These are phyloP conservation scores for Athalia circularis DNA, from an alignment of 2,888 invertebrate species.

Conservation along the genomic window DNA sequence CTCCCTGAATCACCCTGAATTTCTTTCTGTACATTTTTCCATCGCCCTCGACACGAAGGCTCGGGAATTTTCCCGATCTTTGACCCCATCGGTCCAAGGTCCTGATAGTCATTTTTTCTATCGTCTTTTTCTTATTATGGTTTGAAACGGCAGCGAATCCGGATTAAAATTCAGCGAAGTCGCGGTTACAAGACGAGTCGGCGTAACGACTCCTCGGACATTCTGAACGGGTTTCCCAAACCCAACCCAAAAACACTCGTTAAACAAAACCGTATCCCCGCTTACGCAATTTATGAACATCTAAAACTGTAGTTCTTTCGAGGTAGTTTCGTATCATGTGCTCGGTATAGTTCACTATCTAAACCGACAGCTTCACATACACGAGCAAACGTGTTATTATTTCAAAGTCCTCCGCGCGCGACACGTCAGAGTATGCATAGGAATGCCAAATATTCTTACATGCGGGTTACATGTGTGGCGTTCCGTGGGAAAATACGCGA, in stretches of 20 bases:
- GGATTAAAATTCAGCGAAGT: constrained; percentile 17
- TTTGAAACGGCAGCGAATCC: background rate
- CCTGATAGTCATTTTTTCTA: too few species aligned
- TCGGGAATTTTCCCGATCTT: background rate
- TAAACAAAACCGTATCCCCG: background rate
- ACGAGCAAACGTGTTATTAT: too few species aligned
- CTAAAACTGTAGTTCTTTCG: constrained; percentile 26
- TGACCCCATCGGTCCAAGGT: too few species aligned
- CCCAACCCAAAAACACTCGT: constrained; percentile 27
- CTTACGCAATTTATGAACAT: constrained; percentile 35
- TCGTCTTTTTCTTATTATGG: background rate
- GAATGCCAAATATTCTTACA: constrained; percentile 40
- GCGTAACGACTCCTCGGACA: constrained; percentile 2
- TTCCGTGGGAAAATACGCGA: too few species aligned
- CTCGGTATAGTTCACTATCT: constrained; percentile 19
- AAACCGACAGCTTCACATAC: background rate
- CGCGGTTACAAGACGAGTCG: background rate
- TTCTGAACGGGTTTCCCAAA: constrained; percentile 40
- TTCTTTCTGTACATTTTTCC: too few species aligned
- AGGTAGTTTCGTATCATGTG: constrained; percentile 19
- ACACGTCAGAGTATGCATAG: background rate
- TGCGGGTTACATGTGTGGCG: too few species aligned
- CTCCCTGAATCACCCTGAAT: too few species aligned
- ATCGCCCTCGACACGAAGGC: too few species aligned
- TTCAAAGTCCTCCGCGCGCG: background rate